Evolutionary conservation across 2,888 invertebrate species (phyloP).

Genomic region (Rhimphoctona megacephalus): DNA sequence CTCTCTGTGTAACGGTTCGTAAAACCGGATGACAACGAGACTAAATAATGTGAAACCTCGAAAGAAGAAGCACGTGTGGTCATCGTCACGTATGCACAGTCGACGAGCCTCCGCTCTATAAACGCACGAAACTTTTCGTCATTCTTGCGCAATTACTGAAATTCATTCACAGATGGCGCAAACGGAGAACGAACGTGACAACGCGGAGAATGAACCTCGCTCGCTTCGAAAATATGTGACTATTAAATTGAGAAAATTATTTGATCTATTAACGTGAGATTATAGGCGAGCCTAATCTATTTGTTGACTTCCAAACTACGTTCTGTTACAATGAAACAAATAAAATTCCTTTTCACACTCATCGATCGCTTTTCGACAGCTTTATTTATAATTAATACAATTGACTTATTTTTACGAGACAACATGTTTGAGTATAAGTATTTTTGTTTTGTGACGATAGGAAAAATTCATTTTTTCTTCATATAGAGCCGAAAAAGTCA

Average conservation of each 20-base stretch:
- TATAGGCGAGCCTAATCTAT: not conserved
- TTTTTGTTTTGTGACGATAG: no score
- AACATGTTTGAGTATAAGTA: no score
- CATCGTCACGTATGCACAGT: conserved; percentile 43
- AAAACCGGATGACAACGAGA: conserved; percentile 10
- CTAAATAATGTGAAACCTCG: conserved; percentile 6
- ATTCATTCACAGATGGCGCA: conserved; percentile 52
- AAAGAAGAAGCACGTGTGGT: conserved; percentile 39
- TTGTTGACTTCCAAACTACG: not conserved
- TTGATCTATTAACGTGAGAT: not conserved
- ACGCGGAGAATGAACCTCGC: no score
- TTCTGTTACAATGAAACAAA: not conserved
- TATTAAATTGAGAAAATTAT: not conserved
- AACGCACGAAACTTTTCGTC: conserved; percentile 14
- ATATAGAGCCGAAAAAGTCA: no score
- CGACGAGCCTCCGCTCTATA: conserved; percentile 25
- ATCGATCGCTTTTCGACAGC: no score
- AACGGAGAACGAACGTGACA: not conserved
- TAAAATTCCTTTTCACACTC: no score
- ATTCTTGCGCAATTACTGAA: conserved; percentile 18
- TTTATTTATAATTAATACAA: no score
- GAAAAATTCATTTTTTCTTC: no score
- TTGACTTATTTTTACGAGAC: no score
- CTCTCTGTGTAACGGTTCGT: not conserved
- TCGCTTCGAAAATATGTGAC: not conserved